A percentile compares a stretch with the other conserved stretches of the same genome.
phyloP scores from a whole-genome alignment of 2,113 vertebrate species.

The Trinectes maculatus region DNA sequence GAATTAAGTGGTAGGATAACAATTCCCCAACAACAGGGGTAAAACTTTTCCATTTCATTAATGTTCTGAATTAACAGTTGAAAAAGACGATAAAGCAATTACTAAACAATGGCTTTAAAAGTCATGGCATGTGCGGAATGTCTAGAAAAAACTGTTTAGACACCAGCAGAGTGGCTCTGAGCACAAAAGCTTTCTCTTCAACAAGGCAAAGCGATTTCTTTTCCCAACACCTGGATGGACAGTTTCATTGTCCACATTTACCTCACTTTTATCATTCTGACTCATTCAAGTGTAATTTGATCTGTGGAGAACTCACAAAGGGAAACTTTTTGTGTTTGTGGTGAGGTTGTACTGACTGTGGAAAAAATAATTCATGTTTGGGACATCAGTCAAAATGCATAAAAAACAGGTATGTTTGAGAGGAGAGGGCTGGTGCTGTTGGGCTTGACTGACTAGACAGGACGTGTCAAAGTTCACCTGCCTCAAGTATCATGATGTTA shows the following conservation, averaged over 20 bases:
- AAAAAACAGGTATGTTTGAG: too few species aligned
- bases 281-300: neutral
- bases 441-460: too few species aligned
- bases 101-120: conserved; percentile 10
- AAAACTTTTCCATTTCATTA: conserved; percentile 70
- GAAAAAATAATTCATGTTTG: too few species aligned
- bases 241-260: neutral
- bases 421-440: too few species aligned
- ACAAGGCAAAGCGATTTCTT: neutral
- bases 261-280: neutral
- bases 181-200: neutral
- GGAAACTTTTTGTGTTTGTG: neutral
- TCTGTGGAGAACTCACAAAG: neutral
- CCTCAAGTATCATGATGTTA: too few species aligned
- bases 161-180: neutral
- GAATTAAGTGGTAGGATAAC: conserved; percentile 51
- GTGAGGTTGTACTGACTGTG: too few species aligned
- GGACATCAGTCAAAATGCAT: too few species aligned
- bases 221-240: neutral
- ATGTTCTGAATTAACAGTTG: conserved; percentile 36
- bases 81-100: conserved; percentile 14
- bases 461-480: too few species aligned
- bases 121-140: neutral
- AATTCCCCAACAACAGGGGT: conserved; percentile 29
- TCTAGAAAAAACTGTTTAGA: conserved; percentile 3